Percentiles rank a stretch among this genome's conserved stretches.
Conservation (phyloP, 2,888 invertebrate species). For the Eurois occulta region DNA sequence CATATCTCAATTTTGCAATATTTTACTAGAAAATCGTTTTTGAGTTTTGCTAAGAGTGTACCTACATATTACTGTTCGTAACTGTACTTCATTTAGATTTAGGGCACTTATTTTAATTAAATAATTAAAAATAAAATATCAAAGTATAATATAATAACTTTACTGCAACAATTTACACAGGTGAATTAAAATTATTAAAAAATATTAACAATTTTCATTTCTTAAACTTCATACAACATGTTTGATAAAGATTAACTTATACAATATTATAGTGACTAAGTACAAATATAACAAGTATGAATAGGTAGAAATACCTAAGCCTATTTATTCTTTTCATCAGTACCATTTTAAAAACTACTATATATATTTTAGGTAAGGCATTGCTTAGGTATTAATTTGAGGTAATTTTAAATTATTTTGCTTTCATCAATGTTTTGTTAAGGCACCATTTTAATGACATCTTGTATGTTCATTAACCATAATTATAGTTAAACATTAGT, state of each 20-base stretch:
- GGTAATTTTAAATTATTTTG: constrained; percentile 8
- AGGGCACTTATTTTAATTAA: constrained; percentile 33
- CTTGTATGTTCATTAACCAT: background rate
- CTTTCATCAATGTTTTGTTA: background rate
- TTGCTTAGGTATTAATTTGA: constrained; percentile 32
- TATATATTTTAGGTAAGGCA: constrained; percentile 36
- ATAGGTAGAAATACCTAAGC: constrained; percentile 12
- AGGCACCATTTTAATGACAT: background rate
- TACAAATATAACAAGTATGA: constrained; percentile 26
- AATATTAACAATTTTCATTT: constrained; percentile 18
- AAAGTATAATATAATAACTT: constrained; percentile 47
- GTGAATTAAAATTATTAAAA: constrained; percentile 50
- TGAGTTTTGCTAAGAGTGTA: background rate
- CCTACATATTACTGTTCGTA: background rate
- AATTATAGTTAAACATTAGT: background rate
- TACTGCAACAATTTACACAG: constrained; percentile 52
- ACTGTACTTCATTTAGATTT: constrained; percentile 27
- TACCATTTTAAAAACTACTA: constrained; percentile 14
- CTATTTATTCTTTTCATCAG: constrained; percentile 10
- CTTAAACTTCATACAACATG: background rate
- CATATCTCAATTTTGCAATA: background rate
- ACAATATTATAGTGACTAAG: background rate
- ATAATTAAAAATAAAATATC: constrained; percentile 49
- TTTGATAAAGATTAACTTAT: constrained; percentile 4
- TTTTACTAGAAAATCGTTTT: background rate